Conservation (phyloP, 2,888 invertebrate species). For the Macaria liturata region DNA sequence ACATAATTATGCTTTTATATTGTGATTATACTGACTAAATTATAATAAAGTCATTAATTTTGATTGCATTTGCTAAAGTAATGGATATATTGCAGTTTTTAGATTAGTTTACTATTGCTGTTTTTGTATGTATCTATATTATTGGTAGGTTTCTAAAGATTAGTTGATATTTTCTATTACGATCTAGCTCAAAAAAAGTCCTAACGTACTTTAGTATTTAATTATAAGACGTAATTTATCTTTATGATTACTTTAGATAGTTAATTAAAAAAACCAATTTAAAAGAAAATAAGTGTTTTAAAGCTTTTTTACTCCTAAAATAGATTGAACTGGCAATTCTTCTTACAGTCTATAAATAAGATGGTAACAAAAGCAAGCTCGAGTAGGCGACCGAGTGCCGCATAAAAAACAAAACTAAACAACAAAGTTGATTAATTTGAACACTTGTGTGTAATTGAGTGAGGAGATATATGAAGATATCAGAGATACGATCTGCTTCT, state of each 20-base stretch:
- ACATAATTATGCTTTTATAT: constrained; percentile 23
- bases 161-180: too few species aligned
- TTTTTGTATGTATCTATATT: too few species aligned
- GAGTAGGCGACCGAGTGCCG: constrained; percentile 18
- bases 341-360: constrained; percentile 15
- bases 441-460: constrained; percentile 52
- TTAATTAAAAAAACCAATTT: too few species aligned
- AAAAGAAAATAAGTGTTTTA: background rate
- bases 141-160: too few species aligned
- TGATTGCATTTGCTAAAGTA: constrained; percentile 17
- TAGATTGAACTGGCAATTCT: constrained; percentile 17
- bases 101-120: too few species aligned
- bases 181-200: too few species aligned
- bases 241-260: too few species aligned
- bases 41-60: constrained; percentile 22
- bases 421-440: constrained; percentile 60
- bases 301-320: constrained; percentile 9
- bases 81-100: constrained; percentile 11
- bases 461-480: constrained; percentile 67
- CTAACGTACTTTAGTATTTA: too few species aligned
- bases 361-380: constrained; percentile 17
- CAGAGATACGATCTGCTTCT: constrained; percentile 59
- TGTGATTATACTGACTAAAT: constrained; percentile 17
- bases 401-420: constrained; percentile 45
- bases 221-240: too few species aligned